A percentile compares a stretch with the other conserved stretches of the same genome.
These are phyloP conservation scores for Bos taurus DNA, from an alignment of 2,113 vertebrate species.

Conservation along the genomic window ARS-UCD2.0 NC_037328.1:34097501-34098000, in stretches of 20 bases:
- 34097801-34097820: slow-evolving; percentile 47
- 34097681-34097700: slow-evolving; percentile 68
- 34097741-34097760: slow-evolving; percentile 66
- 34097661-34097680: slow-evolving; percentile 71
- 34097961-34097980: slow-evolving; percentile 16
- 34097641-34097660: slow-evolving; percentile 70
- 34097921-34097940: slow-evolving; percentile 14
- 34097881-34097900: neutral
- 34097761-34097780: slow-evolving; percentile 53
- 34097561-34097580: slow-evolving; percentile 78
- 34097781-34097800: slow-evolving; percentile 41
- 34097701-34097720: slow-evolving; percentile 63
- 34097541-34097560: slow-evolving; percentile 65
- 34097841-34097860: slow-evolving; percentile 23
- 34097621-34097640: slow-evolving; percentile 76
- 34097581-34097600: slow-evolving; percentile 70
- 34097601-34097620: slow-evolving; percentile 64
- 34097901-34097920: slow-evolving; percentile 20
- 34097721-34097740: slow-evolving; percentile 58
- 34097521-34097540: slow-evolving; percentile 68
- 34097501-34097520: slow-evolving; percentile 75
- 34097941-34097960: slow-evolving; percentile 28
- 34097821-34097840: slow-evolving; percentile 40
- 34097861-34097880: neutral
- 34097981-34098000: slow-evolving; percentile 25